A percentile compares a stretch with the other conserved stretches of the same genome.
Conservation (phyloP, 2,797 vertebrate species). For the Eupleurogrammus muticus region DNA sequence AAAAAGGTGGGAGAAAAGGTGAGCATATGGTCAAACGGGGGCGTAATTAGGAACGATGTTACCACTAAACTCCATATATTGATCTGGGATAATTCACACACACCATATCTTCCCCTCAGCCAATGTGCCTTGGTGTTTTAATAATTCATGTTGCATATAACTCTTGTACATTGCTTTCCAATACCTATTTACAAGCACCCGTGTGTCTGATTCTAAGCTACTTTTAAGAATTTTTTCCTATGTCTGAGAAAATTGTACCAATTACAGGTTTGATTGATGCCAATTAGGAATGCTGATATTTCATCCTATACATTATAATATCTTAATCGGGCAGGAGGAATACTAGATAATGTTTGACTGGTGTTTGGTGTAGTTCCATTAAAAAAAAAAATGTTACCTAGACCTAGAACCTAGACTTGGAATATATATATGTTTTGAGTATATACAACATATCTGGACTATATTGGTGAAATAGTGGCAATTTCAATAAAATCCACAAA, state of each 20-base stretch:
- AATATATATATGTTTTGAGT: too few relatives aligned
- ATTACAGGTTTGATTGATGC: slow-evolving; percentile 22
- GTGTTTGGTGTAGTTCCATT: slow-evolving; percentile 11
- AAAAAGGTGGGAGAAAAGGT: slow-evolving; percentile 69
- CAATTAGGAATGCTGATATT: slow-evolving; percentile 7
- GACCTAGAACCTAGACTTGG: slow-evolving; percentile 9
- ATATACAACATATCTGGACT: not conserved
- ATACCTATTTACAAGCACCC: slow-evolving; percentile 31
- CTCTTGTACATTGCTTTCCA: slow-evolving; percentile 27
- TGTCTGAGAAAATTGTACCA: slow-evolving; percentile 13
- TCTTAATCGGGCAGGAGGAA: not conserved
- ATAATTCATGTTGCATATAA: slow-evolving; percentile 66
- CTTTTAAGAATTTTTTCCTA: slow-evolving; percentile 13
- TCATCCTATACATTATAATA: slow-evolving; percentile 1
- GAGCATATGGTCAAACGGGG: slow-evolving; percentile 69
- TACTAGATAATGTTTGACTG: not conserved
- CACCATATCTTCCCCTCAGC: slow-evolving; percentile 60
- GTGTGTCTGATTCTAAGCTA: slow-evolving; percentile 27
- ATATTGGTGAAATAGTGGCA: slow-evolving; percentile 16
- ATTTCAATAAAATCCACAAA: slow-evolving; percentile 10
- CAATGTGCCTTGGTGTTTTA: slow-evolving; percentile 53
- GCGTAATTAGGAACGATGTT: slow-evolving; percentile 74
- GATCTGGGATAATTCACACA: slow-evolving; percentile 74
- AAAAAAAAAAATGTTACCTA: not conserved
- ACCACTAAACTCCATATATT: slow-evolving; percentile 73